Percentiles rank a stretch among this genome's conserved stretches.
These are phyloP conservation scores for Mormyrus lacerda DNA, from an alignment of 2,113 vertebrate species.

Conservation along the genomic window DNA sequence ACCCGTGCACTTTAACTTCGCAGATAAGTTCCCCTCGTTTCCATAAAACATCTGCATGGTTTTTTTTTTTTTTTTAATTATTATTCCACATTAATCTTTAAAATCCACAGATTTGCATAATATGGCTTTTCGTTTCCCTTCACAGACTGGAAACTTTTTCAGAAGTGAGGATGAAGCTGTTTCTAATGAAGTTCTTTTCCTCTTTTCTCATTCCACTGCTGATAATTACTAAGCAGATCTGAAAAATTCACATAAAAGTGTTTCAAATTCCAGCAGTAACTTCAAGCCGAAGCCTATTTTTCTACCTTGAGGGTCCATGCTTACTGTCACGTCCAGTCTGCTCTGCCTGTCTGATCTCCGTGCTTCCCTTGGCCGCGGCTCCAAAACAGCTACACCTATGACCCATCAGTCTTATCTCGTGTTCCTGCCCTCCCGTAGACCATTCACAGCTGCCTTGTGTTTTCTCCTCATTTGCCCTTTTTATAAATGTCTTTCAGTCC, in stretches of 20 bases:
- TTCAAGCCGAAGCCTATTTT: background rate
- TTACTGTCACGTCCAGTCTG: no score
- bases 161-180: background rate
- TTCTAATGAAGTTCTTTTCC: background rate
- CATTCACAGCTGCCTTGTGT: no score
- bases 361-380: no score
- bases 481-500: no score
- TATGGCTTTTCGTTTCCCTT: conserved; percentile 4
- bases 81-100: background rate
- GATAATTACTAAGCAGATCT: background rate
- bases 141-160: background rate
- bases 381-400: no score
- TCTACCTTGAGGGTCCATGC: background rate
- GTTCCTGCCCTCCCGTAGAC: no score
- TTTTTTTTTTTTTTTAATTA: no score
- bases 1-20: background rate
- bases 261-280: background rate
- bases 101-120: conserved; percentile 3
- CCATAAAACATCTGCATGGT: background rate
- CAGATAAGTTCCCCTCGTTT: background rate
- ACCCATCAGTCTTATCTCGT: no score
- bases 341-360: no score
- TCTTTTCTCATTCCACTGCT: background rate
- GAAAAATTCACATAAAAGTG: background rate
- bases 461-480: no score